Base-by-base conservation (phyloP, 2,797 vertebrate genomes). In the Sebastes oblongus region DNA sequence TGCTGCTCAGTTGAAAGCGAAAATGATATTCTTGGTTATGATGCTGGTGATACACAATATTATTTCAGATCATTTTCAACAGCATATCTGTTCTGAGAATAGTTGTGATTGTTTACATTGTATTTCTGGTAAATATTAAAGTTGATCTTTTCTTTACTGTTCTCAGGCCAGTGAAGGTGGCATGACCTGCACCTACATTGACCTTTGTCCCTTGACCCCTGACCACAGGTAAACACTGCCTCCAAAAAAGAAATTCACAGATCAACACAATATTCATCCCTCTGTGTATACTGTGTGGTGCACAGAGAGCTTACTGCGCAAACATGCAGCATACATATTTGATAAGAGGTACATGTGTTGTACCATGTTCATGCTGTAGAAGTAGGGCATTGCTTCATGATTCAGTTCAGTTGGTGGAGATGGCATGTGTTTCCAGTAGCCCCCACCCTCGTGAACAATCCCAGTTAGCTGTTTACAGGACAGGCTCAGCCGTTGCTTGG, bases 151-250 rank as follows among this genome's bases (percentile, higher is more conserved):
- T 68, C 13, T 64, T 71, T 24, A 3, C 18, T 81, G 1, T 91
- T 80, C 62, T 59, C 87, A 99, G 98, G 93, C 95, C 46, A 96
- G 92, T 93, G 96, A 96, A 89, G 89, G 82, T 14, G 68, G 87
- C 36, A 81, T 89, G 69, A 91, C 83, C 69, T 93, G 88, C 82
- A 91, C 86, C 80, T 94, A 95, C 82, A 87, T 96, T 77, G 96
- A 96, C 80, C 88, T 94, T 83, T 92, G 85, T 84, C 85, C 78
- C 13, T 18, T 79, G 11, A 73, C 30, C 5, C 36, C 89, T 32
- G 88, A 87, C 2, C 54, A 66, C 55, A 93, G 95, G 96, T 96
- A 94, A 89, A 75, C 59, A 55, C 6, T 58, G 16, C 50, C 20
- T 62, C 20, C 30, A 32, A 34, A 55, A 46, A 42, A 59, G 3